phyloP scores from a whole-genome alignment of 2,888 invertebrate species.

The Luffia ferchaultella region DNA sequence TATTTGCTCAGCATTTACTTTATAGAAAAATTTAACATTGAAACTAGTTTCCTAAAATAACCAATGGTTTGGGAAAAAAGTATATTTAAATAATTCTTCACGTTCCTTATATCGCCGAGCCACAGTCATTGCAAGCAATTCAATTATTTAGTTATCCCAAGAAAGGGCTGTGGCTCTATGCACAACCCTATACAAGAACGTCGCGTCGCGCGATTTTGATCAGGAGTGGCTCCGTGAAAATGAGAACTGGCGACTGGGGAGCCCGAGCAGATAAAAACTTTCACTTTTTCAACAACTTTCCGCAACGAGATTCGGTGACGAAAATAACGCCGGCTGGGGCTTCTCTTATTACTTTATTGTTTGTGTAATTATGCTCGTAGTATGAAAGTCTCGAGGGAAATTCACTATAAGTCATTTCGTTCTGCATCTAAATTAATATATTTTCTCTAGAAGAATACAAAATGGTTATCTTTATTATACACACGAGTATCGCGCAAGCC shows the following conservation, averaged over 20 bases:
- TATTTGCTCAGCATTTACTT: no score
- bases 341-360: constrained; percentile 47
- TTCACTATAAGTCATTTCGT: neutral
- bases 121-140: no score
- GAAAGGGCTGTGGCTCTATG: no score
- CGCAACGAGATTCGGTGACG: constrained; percentile 38
- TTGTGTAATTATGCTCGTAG: constrained; percentile 1
- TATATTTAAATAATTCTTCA: no score
- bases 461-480: neutral
- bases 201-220: constrained; percentile 34
- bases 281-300: constrained; percentile 55
- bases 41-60: no score
- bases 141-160: no score
- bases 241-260: constrained; percentile 52
- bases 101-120: no score
- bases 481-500: neutral
- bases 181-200: constrained; percentile 3
- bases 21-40: no score
- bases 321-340: constrained; percentile 46
- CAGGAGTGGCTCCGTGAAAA: constrained; percentile 49
- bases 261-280: constrained; percentile 54
- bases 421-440: neutral
- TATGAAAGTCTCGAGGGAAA: neutral
- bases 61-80: no score
- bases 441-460: neutral